phyloP scores from a whole-genome alignment of 1,140 invertebrate genomes.

The Heliconius himera region DNA sequence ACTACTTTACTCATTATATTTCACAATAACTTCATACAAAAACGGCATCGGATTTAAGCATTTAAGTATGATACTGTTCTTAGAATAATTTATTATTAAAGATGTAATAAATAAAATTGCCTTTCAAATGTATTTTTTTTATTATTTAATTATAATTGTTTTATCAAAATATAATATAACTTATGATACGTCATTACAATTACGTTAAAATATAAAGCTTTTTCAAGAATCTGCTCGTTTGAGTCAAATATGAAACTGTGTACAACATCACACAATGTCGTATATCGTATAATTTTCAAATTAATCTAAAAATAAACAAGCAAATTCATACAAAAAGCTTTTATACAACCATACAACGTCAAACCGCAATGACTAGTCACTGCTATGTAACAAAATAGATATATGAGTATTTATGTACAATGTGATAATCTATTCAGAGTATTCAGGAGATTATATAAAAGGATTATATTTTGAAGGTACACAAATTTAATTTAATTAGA shows the following conservation, averaged over 20 bases:
- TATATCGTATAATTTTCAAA: background rate
- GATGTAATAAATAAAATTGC: background rate
- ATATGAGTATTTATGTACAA: slow-evolving; percentile 50
- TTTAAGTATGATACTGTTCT: too few relatives aligned
- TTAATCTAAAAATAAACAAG: background rate
- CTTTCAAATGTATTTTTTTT: background rate
- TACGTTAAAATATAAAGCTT: slow-evolving; percentile 4
- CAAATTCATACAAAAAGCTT: slow-evolving; percentile 32
- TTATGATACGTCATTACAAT: slow-evolving; percentile 17
- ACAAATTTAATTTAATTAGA: background rate
- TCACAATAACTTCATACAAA: slow-evolving; percentile 1
- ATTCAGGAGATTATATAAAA: background rate
- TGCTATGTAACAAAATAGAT: slow-evolving; percentile 46
- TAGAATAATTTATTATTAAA: too few relatives aligned
- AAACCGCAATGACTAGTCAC: slow-evolving; percentile 63
- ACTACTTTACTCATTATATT: background rate
- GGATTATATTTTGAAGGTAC: background rate
- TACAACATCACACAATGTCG: background rate
- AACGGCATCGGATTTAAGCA: too few relatives aligned
- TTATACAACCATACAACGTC: slow-evolving; percentile 37
- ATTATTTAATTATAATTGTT: background rate
- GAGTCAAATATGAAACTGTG: background rate
- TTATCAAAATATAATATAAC: slow-evolving; percentile 13
- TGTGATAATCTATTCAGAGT: slow-evolving; percentile 53
- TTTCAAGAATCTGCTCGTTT: background rate